Conservation (phyloP, 2,888 invertebrate genomes). For the Odontothrips loti region DNA sequence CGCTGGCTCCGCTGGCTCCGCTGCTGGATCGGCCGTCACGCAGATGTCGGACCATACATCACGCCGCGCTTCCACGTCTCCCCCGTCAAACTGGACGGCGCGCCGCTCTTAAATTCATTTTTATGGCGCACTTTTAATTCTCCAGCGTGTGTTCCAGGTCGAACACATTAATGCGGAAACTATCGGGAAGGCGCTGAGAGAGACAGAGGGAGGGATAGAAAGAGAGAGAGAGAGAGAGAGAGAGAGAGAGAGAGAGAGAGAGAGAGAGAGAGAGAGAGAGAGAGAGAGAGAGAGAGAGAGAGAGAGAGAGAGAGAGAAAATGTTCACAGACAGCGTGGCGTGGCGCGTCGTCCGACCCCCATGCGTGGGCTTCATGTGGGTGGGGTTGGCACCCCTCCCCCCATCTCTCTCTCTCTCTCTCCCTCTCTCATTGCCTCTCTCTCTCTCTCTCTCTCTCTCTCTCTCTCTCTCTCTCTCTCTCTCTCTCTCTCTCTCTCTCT, state of each 20-base stretch:
- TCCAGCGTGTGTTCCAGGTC: background rate
- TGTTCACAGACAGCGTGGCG: background rate
- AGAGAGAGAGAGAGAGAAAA: too few species aligned
- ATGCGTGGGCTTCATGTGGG: too few species aligned
- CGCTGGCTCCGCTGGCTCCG: too few species aligned
- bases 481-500: too few species aligned
- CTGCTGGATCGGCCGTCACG: too few species aligned
- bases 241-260: background rate
- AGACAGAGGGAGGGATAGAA: background rate
- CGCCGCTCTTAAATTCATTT: conserved; percentile 8
- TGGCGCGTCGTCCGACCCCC: too few species aligned
- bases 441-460: too few species aligned
- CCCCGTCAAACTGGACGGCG: background rate
- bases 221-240: background rate
- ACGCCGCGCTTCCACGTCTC: background rate
- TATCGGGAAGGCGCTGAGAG: background rate
- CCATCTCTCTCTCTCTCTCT: too few species aligned
- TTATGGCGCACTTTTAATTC: conserved; percentile 16
- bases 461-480: too few species aligned
- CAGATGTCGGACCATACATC: conserved; percentile 19
- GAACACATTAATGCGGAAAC: background rate
- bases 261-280: background rate
- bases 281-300: background rate
- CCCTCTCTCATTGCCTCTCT: too few species aligned
- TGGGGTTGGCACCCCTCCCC: too few species aligned